Evolutionary conservation across 92 coral and sea anemone species (phyloP).

Genomic region (Phymanthus crucifer): DNA sequence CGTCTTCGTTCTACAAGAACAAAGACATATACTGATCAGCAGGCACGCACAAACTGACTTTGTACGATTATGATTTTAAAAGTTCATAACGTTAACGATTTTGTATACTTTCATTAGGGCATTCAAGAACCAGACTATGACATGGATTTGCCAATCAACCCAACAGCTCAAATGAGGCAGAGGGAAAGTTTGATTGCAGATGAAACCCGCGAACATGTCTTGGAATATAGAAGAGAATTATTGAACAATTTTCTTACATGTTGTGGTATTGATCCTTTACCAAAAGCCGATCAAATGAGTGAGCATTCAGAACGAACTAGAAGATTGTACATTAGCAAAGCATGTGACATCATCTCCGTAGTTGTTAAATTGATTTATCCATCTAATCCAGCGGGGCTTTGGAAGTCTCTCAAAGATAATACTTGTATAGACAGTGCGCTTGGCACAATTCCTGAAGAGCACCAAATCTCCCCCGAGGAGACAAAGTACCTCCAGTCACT

Average conservation of each 20-base stretch:
- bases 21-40: too few species aligned
- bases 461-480: background rate
- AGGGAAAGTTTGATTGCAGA: too few species aligned
- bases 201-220: too few species aligned
- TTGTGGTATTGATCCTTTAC: constrained; percentile 8
- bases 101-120: too few species aligned
- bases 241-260: constrained; percentile 4
- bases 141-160: too few species aligned
- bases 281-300: constrained; percentile 3
- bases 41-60: too few species aligned
- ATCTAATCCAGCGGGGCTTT: background rate
- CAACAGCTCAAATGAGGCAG: too few species aligned
- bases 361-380: background rate
- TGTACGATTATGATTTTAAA: too few species aligned
- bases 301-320: background rate
- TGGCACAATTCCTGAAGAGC: background rate
- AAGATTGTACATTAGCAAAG: background rate
- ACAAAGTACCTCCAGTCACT: constrained; percentile 3
- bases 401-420: background rate
- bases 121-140: too few species aligned
- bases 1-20: too few species aligned
- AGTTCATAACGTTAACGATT: too few species aligned
- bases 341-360: background rate
- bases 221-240: constrained; percentile 5
- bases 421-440: background rate